Percentiles rank a stretch among this genome's conserved stretches.
These are phyloP conservation scores for Onychomys leucogaster DNA, from an alignment of 2,797 vertebrate species.

Conservation along the genomic window DNA sequence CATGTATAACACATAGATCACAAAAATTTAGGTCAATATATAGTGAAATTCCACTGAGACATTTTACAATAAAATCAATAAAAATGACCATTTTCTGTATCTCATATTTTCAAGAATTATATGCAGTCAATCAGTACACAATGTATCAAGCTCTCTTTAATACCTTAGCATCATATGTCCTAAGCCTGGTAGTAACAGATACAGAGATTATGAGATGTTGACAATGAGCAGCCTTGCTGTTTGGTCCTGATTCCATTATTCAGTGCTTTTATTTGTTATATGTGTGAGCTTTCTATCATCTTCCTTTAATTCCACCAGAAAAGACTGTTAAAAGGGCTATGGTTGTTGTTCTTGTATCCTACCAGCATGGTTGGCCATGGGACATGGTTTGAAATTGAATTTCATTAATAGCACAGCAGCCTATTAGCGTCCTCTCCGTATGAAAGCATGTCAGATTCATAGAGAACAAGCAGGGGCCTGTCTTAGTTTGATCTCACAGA, in stretches of 20 bases:
- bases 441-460: conserved; percentile 46
- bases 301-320: conserved; percentile 70
- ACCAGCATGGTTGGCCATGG: conserved; percentile 49
- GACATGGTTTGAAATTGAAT: conserved; percentile 66
- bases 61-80: neutral
- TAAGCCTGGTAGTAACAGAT: neutral
- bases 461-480: conserved; percentile 57
- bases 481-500: conserved; percentile 77
- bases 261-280: conserved; percentile 65
- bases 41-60: neutral
- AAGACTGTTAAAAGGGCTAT: conserved; percentile 47
- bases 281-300: conserved; percentile 62
- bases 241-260: conserved; percentile 54
- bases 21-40: conserved; percentile 27
- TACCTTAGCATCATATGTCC: neutral
- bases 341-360: conserved; percentile 75
- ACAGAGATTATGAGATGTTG: conserved; percentile 58
- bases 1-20: neutral
- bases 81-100: neutral
- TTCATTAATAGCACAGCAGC: conserved; percentile 73
- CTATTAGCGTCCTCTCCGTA: conserved; percentile 54
- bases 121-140: neutral
- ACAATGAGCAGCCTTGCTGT: conserved; percentile 61
- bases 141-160: neutral
- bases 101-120: conserved; percentile 32